These are phyloP conservation scores for Leptopilina clavipes DNA, from an alignment of 1,140 invertebrate genomes.

Conservation along the genomic window DNA sequence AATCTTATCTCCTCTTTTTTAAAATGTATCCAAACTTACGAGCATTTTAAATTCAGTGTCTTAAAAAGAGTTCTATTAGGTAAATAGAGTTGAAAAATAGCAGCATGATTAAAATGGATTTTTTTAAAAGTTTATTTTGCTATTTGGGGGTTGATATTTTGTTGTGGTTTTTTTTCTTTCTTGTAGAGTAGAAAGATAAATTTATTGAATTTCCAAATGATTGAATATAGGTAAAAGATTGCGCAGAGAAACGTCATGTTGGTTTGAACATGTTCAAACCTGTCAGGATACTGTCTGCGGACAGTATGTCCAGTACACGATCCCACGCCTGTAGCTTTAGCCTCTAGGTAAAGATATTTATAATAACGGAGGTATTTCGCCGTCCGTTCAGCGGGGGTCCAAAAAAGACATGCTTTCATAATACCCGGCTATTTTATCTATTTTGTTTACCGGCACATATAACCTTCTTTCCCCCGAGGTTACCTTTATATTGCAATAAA, in stretches of 20 bases:
- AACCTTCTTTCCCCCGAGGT: slow-evolving; percentile 8
- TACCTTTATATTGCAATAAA: slow-evolving; percentile 4
- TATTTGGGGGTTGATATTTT: too few species aligned
- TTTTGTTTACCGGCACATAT: slow-evolving; percentile 54
- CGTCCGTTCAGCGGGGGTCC: slow-evolving; percentile 64
- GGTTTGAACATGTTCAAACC: slow-evolving; percentile 53
- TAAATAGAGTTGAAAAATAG: too few species aligned
- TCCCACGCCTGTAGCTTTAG: slow-evolving; percentile 61
- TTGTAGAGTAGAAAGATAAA: background rate
- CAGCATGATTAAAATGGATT: too few species aligned
- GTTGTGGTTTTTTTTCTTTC: too few species aligned
- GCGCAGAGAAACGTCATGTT: slow-evolving; percentile 46
- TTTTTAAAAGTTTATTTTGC: too few species aligned
- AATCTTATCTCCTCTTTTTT: slow-evolving; percentile 9
- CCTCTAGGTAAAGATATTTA: slow-evolving; percentile 65
- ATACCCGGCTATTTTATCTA: slow-evolving; percentile 65
- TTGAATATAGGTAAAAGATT: slow-evolving; percentile 54
- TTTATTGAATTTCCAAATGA: slow-evolving; percentile 53
- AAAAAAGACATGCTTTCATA: slow-evolving; percentile 66
- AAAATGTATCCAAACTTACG: background rate
- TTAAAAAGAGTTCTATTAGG: too few species aligned
- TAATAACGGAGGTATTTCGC: slow-evolving; percentile 65
- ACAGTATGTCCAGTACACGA: slow-evolving; percentile 47
- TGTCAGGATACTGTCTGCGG: background rate
- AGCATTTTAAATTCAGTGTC: too few species aligned